These are phyloP conservation scores for Cervus canadensis DNA, from an alignment of 2,113 vertebrate genomes.

Conservation along the genomic window DNA sequence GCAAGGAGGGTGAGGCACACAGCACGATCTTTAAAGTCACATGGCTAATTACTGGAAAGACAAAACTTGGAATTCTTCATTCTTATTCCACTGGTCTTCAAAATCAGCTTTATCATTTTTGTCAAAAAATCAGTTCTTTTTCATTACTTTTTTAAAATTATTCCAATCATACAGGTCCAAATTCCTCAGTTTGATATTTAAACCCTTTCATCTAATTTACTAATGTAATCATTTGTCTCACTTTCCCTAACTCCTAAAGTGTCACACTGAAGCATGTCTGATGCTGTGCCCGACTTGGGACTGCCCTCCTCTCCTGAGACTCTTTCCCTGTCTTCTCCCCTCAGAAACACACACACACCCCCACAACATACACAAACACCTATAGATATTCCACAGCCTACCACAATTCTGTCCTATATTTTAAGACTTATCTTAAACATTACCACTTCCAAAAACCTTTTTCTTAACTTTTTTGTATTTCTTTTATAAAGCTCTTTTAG, in stretches of 20 bases:
- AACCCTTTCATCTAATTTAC: neutral
- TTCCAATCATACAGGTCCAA: neutral
- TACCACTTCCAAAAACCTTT: neutral
- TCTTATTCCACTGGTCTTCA: neutral
- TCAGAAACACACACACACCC: neutral
- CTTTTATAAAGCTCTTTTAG: neutral
- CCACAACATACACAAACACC: neutral
- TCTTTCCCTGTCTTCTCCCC: neutral
- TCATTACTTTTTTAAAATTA: neutral
- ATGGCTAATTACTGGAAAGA: neutral
- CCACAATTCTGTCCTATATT: conserved; percentile 4
- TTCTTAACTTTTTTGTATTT: neutral
- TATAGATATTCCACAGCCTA: neutral
- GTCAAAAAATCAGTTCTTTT: neutral
- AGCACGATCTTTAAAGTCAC: neutral
- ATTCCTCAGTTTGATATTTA: neutral
- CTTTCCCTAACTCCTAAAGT: neutral
- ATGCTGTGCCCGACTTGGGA: neutral
- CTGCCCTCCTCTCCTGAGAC: neutral
- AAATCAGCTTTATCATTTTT: neutral
- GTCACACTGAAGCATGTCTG: neutral
- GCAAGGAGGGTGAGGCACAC: neutral
- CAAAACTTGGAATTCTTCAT: neutral
- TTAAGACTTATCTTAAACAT: neutral
- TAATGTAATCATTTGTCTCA: neutral